Percentiles rank a stretch among this genome's conserved stretches.
These are phyloP conservation scores for Aplocera efformata DNA, from an alignment of 2,888 invertebrate genomes.

Conservation along the genomic window DNA sequence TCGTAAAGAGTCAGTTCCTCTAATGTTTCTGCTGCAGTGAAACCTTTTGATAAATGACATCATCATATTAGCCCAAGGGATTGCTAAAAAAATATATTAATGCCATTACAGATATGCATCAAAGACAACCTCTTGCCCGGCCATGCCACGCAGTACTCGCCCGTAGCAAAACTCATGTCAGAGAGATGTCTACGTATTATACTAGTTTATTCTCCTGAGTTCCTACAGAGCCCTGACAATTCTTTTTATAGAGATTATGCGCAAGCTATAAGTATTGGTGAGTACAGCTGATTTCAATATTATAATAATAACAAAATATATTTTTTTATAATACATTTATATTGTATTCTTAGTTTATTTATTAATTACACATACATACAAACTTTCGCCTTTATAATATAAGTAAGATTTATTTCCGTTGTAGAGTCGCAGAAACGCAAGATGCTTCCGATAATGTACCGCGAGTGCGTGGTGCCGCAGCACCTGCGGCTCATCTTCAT, in stretches of 20 bases:
- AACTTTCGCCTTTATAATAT: too few species aligned
- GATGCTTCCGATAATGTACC: constrained; percentile 86
- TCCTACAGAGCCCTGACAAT: constrained; percentile 86
- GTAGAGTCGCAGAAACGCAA: constrained; percentile 53
- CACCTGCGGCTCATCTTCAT: constrained; percentile 84
- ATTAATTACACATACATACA: too few species aligned
- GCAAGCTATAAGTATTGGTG: constrained; percentile 90
- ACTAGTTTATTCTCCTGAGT: constrained; percentile 88
- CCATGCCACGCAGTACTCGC: constrained; percentile 84
- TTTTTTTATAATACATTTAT: too few species aligned
- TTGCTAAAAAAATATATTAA: too few species aligned
- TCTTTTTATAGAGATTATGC: constrained; percentile 90
- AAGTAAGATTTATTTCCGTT: constrained; percentile 2
- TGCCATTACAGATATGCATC: constrained; percentile 83
- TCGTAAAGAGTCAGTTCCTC: too few species aligned
- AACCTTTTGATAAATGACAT: too few species aligned
- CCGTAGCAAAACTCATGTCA: constrained; percentile 85
- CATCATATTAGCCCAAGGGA: too few species aligned
- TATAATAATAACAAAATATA: too few species aligned
- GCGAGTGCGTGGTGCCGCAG: constrained; percentile 82
- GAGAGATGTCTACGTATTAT: constrained; percentile 89
- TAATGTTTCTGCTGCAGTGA: too few species aligned
- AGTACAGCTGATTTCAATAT: too few species aligned
- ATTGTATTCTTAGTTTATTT: too few species aligned
- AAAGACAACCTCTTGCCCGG: constrained; percentile 88